Conservation (phyloP, 2,797 vertebrate species). For the Sus cebifrons region DNA sequence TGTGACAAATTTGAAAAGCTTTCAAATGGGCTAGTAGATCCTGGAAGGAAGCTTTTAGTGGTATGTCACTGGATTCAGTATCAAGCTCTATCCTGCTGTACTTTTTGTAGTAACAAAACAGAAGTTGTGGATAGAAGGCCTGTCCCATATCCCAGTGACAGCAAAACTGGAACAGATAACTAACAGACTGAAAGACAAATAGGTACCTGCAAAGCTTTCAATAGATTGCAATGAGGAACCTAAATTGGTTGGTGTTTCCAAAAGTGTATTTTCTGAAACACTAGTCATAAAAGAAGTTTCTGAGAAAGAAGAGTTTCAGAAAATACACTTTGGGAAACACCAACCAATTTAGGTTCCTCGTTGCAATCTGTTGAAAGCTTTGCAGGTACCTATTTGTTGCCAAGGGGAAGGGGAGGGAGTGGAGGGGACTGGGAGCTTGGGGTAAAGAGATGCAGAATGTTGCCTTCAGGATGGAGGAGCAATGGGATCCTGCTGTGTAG, state of each 20-base stretch:
- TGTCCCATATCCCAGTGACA: neutral
- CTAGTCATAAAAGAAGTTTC: constrained; percentile 52
- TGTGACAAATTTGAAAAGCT: constrained; percentile 53
- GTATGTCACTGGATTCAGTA: constrained; percentile 36
- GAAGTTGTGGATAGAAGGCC: constrained; percentile 43
- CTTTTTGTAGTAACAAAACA: constrained; percentile 62
- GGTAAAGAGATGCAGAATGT: too few relatives aligned
- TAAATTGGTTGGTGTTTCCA: constrained; percentile 28
- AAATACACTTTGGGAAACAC: too few relatives aligned
- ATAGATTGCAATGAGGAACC: neutral
- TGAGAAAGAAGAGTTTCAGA: too few relatives aligned
- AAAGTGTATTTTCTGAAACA: constrained; percentile 47
- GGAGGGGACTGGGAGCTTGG: too few relatives aligned
- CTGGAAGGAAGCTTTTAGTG: constrained; percentile 30
- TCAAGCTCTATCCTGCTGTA: neutral
- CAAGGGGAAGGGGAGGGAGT: too few relatives aligned
- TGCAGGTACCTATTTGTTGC: too few relatives aligned
- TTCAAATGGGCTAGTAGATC: constrained; percentile 54
- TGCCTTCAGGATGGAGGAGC: too few relatives aligned
- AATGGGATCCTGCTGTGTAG: too few relatives aligned
- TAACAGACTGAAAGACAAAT: constrained; percentile 45
- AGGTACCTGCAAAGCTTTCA: constrained; percentile 41
- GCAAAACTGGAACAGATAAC: neutral
- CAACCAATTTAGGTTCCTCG: too few relatives aligned
- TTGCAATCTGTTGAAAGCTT: too few relatives aligned